phyloP scores from a whole-genome alignment of 2,113 vertebrate genomes.

The Regulus satrapa region DNA sequence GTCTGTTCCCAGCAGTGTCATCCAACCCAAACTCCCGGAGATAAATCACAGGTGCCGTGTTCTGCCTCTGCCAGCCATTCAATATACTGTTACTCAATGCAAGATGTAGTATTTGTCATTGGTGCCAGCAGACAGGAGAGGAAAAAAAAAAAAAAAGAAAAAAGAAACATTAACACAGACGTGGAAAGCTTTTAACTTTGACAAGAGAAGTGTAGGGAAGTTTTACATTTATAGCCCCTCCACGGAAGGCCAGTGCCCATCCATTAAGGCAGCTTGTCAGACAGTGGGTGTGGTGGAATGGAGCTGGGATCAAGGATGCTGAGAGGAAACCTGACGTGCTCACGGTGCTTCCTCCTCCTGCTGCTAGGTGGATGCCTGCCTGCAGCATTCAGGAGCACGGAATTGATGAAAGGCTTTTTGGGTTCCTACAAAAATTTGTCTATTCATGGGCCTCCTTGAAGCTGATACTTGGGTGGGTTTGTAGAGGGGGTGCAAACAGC shows the following conservation, averaged over 20 bases:
- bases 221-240: constrained; percentile 75
- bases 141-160: constrained; percentile 26
- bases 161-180: constrained; percentile 72
- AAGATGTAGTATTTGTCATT: constrained; percentile 74
- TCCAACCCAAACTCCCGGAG: constrained; percentile 75
- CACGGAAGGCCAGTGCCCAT: constrained; percentile 47
- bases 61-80: constrained; percentile 74
- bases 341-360: not conserved
- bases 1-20: constrained; percentile 77
- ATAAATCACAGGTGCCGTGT: constrained; percentile 77
- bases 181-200: constrained; percentile 79
- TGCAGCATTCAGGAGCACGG: not conserved
- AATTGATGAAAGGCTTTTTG: not conserved
- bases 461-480: not conserved
- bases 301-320: not conserved
- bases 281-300: not conserved
- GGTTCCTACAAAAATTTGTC: not conserved
- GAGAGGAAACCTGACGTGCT: not conserved
- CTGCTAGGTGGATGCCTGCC: not conserved
- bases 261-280: constrained; percentile 68
- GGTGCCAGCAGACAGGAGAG: constrained; percentile 71
- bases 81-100: constrained; percentile 72
- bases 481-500: not conserved
- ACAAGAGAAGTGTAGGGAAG: constrained; percentile 70
- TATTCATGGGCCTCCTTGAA: not conserved